Evolutionary conservation across 2,113 vertebrate genomes (phyloP).

Genomic region (Percina caprodes): DNA sequence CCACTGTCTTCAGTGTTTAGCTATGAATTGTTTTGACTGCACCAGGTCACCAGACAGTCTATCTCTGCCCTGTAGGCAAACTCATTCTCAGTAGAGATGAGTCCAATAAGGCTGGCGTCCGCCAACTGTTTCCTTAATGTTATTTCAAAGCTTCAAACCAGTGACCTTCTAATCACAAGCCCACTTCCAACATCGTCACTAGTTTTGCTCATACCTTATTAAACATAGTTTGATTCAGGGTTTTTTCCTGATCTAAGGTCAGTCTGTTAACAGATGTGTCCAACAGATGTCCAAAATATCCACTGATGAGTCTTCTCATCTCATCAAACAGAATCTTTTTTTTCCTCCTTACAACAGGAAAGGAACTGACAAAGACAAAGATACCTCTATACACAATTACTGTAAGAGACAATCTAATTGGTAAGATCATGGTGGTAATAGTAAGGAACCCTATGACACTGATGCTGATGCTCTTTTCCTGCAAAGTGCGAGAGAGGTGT

Average conservation of each 20-base stretch:
- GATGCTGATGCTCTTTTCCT: neutral
- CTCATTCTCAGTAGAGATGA: too few species aligned
- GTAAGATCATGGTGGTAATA: neutral
- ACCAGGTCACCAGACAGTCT: too few species aligned
- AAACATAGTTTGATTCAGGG: neutral
- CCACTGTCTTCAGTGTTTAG: too few species aligned
- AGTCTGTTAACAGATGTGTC: conserved; percentile 45
- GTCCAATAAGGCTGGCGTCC: too few species aligned
- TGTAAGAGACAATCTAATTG: neutral
- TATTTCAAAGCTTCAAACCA: conserved; percentile 23
- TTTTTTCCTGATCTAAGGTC: conserved; percentile 34
- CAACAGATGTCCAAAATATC: conserved; percentile 46
- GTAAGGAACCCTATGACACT: neutral
- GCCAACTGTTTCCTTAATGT: neutral
- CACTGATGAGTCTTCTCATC: conserved; percentile 29
- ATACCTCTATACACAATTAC: neutral
- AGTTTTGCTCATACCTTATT: conserved; percentile 6
- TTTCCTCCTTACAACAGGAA: neutral
- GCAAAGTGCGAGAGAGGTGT: neutral
- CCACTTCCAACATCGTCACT: neutral
- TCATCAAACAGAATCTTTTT: conserved; percentile 28
- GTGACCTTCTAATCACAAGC: neutral
- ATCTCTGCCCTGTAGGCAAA: too few species aligned
- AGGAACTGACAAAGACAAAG: neutral
- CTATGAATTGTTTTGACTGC: too few species aligned